A percentile compares a stretch with the other conserved stretches of the same genome.
Conservation (phyloP, 2,888 invertebrate genomes). For the Caenorhabditis sp. region DNA sequence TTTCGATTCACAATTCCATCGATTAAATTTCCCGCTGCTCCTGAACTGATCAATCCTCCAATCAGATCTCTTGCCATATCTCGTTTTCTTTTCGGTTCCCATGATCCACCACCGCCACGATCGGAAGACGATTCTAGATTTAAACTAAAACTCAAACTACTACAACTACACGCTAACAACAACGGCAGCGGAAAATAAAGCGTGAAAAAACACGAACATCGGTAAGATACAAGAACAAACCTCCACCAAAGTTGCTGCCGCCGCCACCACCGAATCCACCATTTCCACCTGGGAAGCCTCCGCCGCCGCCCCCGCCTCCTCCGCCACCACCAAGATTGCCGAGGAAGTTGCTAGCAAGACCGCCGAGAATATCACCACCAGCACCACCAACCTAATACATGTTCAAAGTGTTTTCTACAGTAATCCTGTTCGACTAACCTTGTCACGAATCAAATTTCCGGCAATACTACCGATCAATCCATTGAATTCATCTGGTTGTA, state of each 20-base stretch:
- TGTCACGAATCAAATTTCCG: constrained; percentile 65
- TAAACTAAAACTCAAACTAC: too few relatives aligned
- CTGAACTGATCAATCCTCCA: constrained; percentile 36
- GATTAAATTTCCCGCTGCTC: constrained; percentile 25
- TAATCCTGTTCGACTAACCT: too few relatives aligned
- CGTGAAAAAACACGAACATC: neutral
- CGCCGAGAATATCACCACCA: constrained; percentile 64
- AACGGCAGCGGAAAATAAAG: constrained; percentile 1
- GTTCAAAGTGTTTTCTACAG: too few relatives aligned
- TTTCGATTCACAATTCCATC: constrained; percentile 35
- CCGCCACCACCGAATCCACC: constrained; percentile 39
- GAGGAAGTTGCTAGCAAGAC: constrained; percentile 63
- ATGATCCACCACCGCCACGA: constrained; percentile 35
- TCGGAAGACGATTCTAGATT: neutral
- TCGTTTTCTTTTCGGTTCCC: constrained; percentile 41
- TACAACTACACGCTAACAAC: constrained; percentile 3
- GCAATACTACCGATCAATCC: constrained; percentile 69
- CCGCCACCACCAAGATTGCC: constrained; percentile 58
- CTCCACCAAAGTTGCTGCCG: neutral
- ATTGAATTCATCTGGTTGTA: constrained; percentile 62
- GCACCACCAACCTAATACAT: constrained; percentile 62
- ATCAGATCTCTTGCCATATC: constrained; percentile 52
- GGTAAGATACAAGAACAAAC: neutral
- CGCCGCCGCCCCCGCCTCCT: constrained; percentile 44
- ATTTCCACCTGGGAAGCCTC: constrained; percentile 52